Conservation (phyloP, 2,113 vertebrate species). For the Megaleporinus macrocephalus region DNA sequence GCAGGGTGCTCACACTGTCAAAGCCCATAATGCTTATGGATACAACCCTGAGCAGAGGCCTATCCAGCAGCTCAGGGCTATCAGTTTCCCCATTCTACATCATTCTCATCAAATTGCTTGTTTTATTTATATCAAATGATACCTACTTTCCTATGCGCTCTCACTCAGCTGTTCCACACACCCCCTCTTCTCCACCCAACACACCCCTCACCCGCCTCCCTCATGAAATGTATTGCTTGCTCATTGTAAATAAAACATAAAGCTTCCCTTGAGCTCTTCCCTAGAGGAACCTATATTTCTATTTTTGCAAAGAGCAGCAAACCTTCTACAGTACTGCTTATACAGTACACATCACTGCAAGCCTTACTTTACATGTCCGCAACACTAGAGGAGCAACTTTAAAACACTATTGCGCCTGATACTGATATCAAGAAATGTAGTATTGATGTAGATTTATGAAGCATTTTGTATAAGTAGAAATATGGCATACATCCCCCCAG, state of each 20-base stretch:
- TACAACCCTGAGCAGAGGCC: conserved; percentile 51
- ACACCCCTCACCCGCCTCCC: conserved; percentile 25
- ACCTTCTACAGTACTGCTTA: conserved; percentile 53
- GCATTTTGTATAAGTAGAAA: conserved; percentile 41
- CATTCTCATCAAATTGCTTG: conserved; percentile 58
- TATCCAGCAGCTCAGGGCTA: conserved; percentile 41
- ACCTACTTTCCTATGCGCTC: conserved; percentile 27
- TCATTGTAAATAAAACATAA: conserved; percentile 90
- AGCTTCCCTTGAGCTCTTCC: conserved; percentile 66
- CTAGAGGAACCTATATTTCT: conserved; percentile 68
- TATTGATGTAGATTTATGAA: conserved; percentile 12
- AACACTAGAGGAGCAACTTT: conserved; percentile 53
- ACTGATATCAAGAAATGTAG: conserved; percentile 47
- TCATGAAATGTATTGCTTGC: conserved; percentile 82
- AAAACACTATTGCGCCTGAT: conserved; percentile 41
- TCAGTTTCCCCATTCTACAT: conserved; percentile 44
- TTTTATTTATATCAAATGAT: conserved; percentile 62
- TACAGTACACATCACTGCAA: conserved; percentile 47
- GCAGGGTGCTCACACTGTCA: conserved; percentile 53
- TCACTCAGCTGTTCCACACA: conserved; percentile 29
- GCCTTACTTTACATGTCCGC: conserved; percentile 52
- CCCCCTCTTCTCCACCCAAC: conserved; percentile 13
- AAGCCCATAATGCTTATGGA: conserved; percentile 73
- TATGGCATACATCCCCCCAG: background rate
- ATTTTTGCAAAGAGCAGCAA: conserved; percentile 76